Evolutionary conservation across 2,888 invertebrate genomes (phyloP).

Genomic region (Hyles lineata): DNA sequence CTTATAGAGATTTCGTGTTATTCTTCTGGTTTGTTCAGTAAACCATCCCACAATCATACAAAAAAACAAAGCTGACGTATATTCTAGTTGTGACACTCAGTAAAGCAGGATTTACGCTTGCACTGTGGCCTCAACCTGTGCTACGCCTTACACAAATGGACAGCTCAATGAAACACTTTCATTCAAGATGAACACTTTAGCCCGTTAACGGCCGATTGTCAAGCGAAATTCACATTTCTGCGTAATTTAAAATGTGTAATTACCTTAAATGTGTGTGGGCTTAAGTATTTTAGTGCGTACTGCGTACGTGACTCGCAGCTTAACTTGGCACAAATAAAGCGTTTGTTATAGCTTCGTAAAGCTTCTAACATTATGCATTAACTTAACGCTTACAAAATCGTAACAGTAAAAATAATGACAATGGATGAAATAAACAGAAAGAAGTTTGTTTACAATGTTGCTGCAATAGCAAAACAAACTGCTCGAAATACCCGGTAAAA

Average conservation of each 20-base stretch:
- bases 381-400: too few relatives aligned
- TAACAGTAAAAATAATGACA: too few relatives aligned
- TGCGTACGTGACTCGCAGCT: background rate
- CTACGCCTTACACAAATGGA: slow-evolving; percentile 48
- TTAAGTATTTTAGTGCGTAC: background rate
- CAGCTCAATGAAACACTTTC: slow-evolving; percentile 60
- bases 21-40: background rate
- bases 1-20: background rate
- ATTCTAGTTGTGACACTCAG: background rate
- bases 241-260: slow-evolving; percentile 26
- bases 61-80: background rate
- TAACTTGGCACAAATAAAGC: background rate
- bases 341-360: background rate
- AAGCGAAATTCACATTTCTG: slow-evolving; percentile 43
- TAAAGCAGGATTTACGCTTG: background rate
- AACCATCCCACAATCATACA: background rate
- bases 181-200: slow-evolving; percentile 51
- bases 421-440: too few relatives aligned
- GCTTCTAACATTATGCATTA: background rate
- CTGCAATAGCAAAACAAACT: too few relatives aligned
- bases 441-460: too few relatives aligned
- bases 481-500: too few relatives aligned
- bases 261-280: background rate
- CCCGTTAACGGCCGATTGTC: slow-evolving; percentile 47
- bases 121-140: slow-evolving; percentile 19